Evolutionary conservation across 2,888 invertebrate genomes (phyloP).

Genomic region (Noctua janthe): DNA sequence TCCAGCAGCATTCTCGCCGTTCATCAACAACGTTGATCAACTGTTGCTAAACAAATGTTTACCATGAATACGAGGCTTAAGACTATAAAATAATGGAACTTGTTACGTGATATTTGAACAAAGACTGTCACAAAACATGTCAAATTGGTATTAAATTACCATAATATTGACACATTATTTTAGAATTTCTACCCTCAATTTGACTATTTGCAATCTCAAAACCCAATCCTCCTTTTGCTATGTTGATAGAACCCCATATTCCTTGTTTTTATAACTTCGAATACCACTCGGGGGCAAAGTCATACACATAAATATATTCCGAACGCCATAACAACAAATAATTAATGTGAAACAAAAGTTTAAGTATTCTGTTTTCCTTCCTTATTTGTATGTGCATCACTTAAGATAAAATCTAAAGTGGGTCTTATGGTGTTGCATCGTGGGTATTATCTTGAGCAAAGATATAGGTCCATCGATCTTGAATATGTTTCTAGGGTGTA

Average conservation of each 20-base stretch:
- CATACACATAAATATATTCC: constrained; percentile 15
- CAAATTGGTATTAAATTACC: constrained; percentile 11
- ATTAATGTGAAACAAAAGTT: constrained; percentile 32
- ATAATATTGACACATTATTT: neutral
- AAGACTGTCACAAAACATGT: neutral
- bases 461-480: neutral
- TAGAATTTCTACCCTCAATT: neutral
- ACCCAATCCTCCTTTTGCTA: neutral
- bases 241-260: neutral
- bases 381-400: constrained; percentile 33
- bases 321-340: constrained; percentile 15
- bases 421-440: constrained; percentile 31
- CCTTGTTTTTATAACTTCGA: constrained; percentile 17
- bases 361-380: constrained; percentile 41
- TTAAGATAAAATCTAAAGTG: constrained; percentile 44
- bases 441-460: constrained; percentile 14
- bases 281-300: constrained; percentile 7
- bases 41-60: no score
- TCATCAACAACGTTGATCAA: no score
- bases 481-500: neutral
- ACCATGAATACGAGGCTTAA: no score
- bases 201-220: constrained; percentile 8
- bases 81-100: no score
- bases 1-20: no score
- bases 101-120: neutral